Base-by-base conservation (phyloP, 2,888 invertebrate genomes). In the Malthinus seriepunctatus region DNA sequence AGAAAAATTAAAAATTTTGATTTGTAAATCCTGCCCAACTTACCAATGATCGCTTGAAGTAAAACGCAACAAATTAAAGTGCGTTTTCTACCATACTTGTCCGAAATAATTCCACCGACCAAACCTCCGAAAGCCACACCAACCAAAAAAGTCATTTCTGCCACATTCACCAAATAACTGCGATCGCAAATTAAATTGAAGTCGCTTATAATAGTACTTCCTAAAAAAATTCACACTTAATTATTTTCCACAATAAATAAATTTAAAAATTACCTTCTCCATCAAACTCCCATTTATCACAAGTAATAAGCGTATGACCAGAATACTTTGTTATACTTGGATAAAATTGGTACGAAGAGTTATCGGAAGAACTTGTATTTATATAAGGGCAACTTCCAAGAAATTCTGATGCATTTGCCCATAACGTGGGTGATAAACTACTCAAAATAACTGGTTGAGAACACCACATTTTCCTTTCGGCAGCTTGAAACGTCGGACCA, bases 71-170 rank as follows among this genome's bases (percentile, higher is more conserved):
- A 82, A 82, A 91, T 86, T 51, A 92, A 79, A 55, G 90, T 88
- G 55, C 83, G 85, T 75, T 91, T 91, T 51, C 93, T 84, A 8
- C 93, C 93, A 70, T 81, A 86, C 85, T 85, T 89, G 78, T 91
- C 91, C 4, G 91, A 90, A 52, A 91, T 82, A 77, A 88, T 87
- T 15, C 91, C 91, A 60, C 89, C 89, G n/a, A 89, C 83, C 10
- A 91, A 85, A 50, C 91, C 91, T 51, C 91, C 91, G 42, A 88
- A 79, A 55, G 90, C 90, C 9, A 91, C 89, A 32, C 91, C 91
- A 23, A 87, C 80, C 61, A 92, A 79, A 76, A 91, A 91, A 75
- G 88, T 85, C 79, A 90, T 89, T 78, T 91, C 91, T 8, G 89
- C 88, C 32, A 90, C 79, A 72, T 86, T 89, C 60, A 85, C 86